Evolutionary conservation across 1,140 invertebrate genomes (phyloP).

Genomic region (Drosophila carrolli): DNA sequence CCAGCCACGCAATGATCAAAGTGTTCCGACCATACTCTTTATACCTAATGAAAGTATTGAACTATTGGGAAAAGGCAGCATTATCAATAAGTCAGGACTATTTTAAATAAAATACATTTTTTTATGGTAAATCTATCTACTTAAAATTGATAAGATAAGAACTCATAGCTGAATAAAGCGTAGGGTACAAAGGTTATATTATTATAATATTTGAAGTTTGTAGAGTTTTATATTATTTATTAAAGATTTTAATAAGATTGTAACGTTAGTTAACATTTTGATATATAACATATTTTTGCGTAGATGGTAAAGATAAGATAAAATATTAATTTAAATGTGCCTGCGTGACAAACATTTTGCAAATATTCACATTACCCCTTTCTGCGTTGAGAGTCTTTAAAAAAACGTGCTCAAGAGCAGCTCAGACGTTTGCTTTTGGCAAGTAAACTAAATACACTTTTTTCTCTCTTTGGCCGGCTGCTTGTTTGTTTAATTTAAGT

Average conservation of each 20-base stretch:
- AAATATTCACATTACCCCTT: constrained; percentile 7
- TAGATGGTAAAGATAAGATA: constrained; percentile 1
- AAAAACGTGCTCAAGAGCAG: constrained; percentile 46
- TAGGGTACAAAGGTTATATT: no score
- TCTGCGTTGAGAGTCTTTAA: neutral
- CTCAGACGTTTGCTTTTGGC: constrained; percentile 24
- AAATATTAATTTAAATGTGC: neutral
- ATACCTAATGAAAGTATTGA: constrained; percentile 1
- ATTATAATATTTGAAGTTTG: no score
- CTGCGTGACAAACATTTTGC: neutral
- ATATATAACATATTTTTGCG: neutral
- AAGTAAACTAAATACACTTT: constrained; percentile 33
- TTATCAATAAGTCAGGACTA: no score
- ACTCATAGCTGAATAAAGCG: no score
- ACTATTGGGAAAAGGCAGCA: neutral
- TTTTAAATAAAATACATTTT: no score
- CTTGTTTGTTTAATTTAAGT: constrained; percentile 50
- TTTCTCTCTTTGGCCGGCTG: constrained; percentile 4
- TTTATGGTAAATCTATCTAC: no score
- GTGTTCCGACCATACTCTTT: constrained; percentile 16
- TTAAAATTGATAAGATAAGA: no score
- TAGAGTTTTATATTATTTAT: no score
- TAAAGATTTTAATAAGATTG: no score
- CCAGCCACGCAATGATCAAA: constrained; percentile 20
- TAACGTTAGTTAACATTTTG: neutral